Base-by-base conservation (phyloP, 2,797 vertebrate species). In the Zonotrichia albicollis region DNA sequence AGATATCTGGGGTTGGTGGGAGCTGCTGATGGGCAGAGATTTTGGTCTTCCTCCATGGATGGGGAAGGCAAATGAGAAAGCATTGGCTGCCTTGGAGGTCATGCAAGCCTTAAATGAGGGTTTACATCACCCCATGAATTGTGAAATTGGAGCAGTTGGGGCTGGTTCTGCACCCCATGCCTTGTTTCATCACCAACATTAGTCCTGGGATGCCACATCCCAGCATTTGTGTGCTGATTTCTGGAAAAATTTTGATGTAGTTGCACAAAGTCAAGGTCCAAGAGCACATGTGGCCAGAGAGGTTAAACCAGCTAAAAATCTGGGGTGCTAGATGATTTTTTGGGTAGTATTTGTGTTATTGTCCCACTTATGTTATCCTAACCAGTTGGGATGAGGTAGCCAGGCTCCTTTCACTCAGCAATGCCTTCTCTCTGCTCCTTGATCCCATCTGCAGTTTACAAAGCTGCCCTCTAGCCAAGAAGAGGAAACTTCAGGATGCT, bases 381-480 rank as follows among this genome's bases (percentile, higher is more conserved):
- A 51, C 4, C 0, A 0, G 9, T 6, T 88, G 34, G 38, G 66
- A 48, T 65, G 65, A 62, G 5, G 5, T 25, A 64, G 13, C 72
- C 16, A 5, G 46, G 70, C 19, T 61, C 38, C 78, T 60, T 82
- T 87, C 68, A 76, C 62, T 4, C 2, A 3, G 70, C 42, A 45
- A 36, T 22, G 38, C 40, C 46, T 78, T 36, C 43, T 30, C 66
- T 81, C 65, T 87, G 60, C 76, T 40, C 62, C 90, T 85, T 51
- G 67, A 65, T 57, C 84, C 66, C 30, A 20, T 4, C 67, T 30
- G 64, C 89, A 99, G 99, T 96, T 97, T 98, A 92, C 98, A 99
- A 94, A 99, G 98, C 89, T 99, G 99, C 97, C 99, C 99, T 27
- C 96, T 99, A 65, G 99, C 99, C 75, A 98, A 99, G 96, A 99